These are phyloP conservation scores for Willisornis vidua DNA, from an alignment of 2,113 vertebrate genomes.

Conservation along the genomic window DNA sequence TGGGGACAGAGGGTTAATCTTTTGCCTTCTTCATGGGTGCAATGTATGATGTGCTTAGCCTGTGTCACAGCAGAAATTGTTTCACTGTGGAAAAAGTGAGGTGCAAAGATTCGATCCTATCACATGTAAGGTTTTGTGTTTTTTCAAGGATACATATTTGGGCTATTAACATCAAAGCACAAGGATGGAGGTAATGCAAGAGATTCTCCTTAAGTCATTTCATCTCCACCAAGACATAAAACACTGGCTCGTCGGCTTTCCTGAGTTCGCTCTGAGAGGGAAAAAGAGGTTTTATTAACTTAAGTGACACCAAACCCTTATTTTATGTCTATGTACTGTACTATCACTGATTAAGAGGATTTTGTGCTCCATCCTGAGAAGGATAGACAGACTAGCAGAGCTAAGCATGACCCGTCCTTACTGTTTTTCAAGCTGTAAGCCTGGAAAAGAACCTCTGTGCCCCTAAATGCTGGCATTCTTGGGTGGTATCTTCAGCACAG, in stretches of 20 bases:
- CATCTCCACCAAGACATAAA: neutral
- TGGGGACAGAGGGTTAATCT: neutral
- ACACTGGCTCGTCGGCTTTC: conserved; percentile 19
- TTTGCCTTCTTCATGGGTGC: neutral
- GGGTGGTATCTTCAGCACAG: neutral
- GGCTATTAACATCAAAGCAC: conserved; percentile 35
- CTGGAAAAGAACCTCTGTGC: neutral
- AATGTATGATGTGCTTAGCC: neutral
- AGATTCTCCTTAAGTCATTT: neutral
- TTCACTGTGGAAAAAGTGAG: conserved; percentile 13
- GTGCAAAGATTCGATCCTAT: neutral
- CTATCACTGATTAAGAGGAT: neutral
- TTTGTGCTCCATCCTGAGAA: neutral
- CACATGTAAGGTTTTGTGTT: neutral
- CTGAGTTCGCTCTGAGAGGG: neutral
- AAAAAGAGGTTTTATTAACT: neutral
- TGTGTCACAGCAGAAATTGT: conserved; percentile 29
- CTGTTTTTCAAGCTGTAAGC: neutral
- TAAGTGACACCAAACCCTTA: neutral
- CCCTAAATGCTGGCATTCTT: neutral
- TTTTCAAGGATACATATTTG: neutral
- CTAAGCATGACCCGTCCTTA: neutral
- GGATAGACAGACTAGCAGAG: neutral
- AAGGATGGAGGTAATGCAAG: neutral
- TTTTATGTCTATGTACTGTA: neutral